A percentile compares a stretch with the other conserved stretches of the same genome.
Evolutionary conservation across 2,888 invertebrate genomes (phyloP).

Genomic region (Polymixis lichenea): DNA sequence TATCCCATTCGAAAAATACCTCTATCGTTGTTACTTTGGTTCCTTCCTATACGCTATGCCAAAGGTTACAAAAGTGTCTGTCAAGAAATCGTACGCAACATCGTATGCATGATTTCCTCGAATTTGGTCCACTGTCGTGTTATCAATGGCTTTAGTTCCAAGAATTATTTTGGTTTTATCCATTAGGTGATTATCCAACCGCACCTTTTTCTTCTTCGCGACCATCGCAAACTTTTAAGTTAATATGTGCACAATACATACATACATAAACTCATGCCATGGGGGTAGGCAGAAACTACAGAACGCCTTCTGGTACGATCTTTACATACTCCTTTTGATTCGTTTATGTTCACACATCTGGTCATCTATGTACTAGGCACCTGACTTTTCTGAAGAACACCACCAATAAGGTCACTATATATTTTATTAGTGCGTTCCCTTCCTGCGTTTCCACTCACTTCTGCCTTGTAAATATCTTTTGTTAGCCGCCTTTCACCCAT

Average conservation of each 20-base stretch:
- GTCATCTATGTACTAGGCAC: no score
- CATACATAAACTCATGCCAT: neutral
- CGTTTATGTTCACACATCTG: neutral
- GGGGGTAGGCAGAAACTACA: no score
- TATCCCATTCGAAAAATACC: neutral
- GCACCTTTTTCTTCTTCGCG: neutral
- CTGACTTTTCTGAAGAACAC: no score
- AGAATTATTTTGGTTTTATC: slow-evolving; percentile 2
- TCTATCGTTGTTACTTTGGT: no score
- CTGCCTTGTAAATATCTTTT: no score
- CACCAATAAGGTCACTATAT: no score
- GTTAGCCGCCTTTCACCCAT: no score
- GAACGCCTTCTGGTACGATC: neutral
- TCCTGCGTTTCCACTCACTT: no score
- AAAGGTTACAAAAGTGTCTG: no score
- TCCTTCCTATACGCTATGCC: no score
- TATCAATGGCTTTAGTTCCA: neutral
- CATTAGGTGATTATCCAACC: slow-evolving; percentile 4
- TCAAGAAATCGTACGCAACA: neutral
- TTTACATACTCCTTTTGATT: neutral
- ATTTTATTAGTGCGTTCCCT: no score
- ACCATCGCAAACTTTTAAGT: neutral
- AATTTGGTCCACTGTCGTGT: neutral
- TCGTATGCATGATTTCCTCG: neutral
- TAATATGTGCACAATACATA: neutral